These are phyloP conservation scores for Bradypus variegatus DNA, from an alignment of 2,797 vertebrate species.

Conservation along the genomic window DNA sequence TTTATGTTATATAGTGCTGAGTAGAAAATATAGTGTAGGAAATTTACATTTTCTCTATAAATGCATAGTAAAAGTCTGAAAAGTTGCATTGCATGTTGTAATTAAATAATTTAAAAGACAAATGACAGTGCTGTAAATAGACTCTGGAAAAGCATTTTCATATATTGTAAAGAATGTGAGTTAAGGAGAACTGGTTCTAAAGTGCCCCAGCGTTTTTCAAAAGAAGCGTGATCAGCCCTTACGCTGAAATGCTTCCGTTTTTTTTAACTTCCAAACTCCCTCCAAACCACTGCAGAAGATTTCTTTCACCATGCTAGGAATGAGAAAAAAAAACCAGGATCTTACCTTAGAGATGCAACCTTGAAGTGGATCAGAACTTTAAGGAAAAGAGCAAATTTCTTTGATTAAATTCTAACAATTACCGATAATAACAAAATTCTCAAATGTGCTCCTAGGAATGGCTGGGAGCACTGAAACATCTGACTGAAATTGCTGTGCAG, in stretches of 20 bases:
- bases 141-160: slow-evolving; percentile 26
- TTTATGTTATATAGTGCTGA: background rate
- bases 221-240: background rate
- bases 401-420: slow-evolving; percentile 42
- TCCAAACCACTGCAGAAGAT: background rate
- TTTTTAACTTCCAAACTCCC: background rate
- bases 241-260: slow-evolving; percentile 38
- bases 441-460: slow-evolving; percentile 42
- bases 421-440: slow-evolving; percentile 11
- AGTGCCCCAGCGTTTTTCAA: slow-evolving; percentile 2
- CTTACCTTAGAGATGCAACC: slow-evolving; percentile 64
- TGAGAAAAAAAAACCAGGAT: background rate
- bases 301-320: background rate
- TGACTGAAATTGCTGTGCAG: slow-evolving; percentile 41
- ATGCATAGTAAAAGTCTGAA: background rate
- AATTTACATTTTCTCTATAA: slow-evolving; percentile 21
- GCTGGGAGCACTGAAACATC: slow-evolving; percentile 40
- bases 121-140: background rate
- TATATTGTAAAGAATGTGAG: background rate
- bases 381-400: slow-evolving; percentile 50
- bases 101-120: slow-evolving; percentile 32
- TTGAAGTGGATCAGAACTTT: slow-evolving; percentile 61
- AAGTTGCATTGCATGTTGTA: background rate
- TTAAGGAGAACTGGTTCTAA: slow-evolving; percentile 36
- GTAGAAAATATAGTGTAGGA: background rate